Base-by-base conservation (phyloP, 1,140 invertebrate genomes). In the Zeugodacus cucurbitae region DNA sequence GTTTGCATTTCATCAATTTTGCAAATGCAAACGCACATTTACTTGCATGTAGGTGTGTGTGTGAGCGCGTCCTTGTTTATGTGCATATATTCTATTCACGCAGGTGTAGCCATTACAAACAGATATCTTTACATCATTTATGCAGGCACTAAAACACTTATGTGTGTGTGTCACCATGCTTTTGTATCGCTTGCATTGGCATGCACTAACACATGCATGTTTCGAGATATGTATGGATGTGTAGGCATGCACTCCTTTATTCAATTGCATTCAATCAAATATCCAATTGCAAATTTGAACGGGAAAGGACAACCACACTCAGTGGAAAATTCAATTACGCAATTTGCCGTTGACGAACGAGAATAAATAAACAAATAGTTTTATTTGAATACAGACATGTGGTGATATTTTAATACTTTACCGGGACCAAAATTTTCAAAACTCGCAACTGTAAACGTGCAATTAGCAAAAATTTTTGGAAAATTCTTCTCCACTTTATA, bases 1-100 rank as follows among this genome's bases (percentile, higher is more conserved):
- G 67, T 37, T 74, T 74, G 67, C 67, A 74, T 74, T 74, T 74
- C 67, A 74, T 74, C 67, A 74, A 74, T 74, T 74, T 74, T 74
- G 67, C 67, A 74, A 62, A 62, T 7, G n/a, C 34, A 74, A 37
- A 34, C 20, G 32, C 17, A 62, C 26, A 26, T 62, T 62, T 62
- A 26, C 0, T n/a, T 34, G 62, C 22, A 22, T 62, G 59, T 26
- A 2, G 32, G 17, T 32, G 14, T 67, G 7, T 67, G 20, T n/a
- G 20, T 41, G 32, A 41, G 34, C 5, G 14, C 17, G 48, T 54
- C 0, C 14, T 5, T 67, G 62, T 14, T 34, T 34, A 67, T 67
- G 1, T 17, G 14, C 11, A 17, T 54, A 14, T 34, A 14, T 67
- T 29, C 3, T 67, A 14, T 32, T 67, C 62, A 34, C 26, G 10